A percentile compares a stretch with the other conserved stretches of the same genome.
Conservation (phyloP, 2,888 invertebrate species). For the Ethmia dodecea region DNA sequence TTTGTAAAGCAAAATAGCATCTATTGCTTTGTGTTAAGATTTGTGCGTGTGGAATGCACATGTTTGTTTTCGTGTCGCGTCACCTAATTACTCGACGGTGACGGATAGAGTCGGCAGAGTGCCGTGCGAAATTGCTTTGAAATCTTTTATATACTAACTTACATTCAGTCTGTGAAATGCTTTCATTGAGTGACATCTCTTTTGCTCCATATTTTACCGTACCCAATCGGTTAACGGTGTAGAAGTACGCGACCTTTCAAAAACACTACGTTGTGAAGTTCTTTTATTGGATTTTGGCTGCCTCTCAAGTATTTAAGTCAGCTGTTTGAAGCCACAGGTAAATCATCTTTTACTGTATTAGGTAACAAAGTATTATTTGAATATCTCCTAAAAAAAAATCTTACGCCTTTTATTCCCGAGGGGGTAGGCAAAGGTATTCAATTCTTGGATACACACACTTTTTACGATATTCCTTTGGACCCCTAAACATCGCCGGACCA, state of each 20-base stretch:
- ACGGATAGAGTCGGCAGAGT: slow-evolving; percentile 57
- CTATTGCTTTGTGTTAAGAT: slow-evolving; percentile 24
- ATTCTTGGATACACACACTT: too few species aligned
- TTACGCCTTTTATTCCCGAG: too few species aligned
- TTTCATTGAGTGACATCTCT: slow-evolving; percentile 21
- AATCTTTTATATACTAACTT: slow-evolving; percentile 45
- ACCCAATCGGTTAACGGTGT: too few species aligned
- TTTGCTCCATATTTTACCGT: slow-evolving; percentile 5
- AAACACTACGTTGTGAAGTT: neutral
- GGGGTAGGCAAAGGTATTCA: too few species aligned
- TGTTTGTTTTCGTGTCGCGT: slow-evolving; percentile 27
- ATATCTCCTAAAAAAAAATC: too few species aligned
- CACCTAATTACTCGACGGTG: slow-evolving; percentile 58
- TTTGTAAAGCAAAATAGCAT: slow-evolving; percentile 21
- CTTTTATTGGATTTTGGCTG: slow-evolving; percentile 1
- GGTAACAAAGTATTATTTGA: too few species aligned
- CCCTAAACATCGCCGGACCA: too few species aligned
- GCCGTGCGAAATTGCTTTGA: slow-evolving; percentile 64
- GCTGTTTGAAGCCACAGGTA: too few species aligned
- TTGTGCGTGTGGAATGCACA: slow-evolving; percentile 17
- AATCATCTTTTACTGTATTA: too few species aligned
- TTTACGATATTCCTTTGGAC: too few species aligned
- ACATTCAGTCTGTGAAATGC: slow-evolving; percentile 30
- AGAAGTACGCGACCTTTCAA: too few species aligned
- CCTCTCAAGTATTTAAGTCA: slow-evolving; percentile 1